Base-by-base conservation (phyloP, 2,797 vertebrate genomes). In the Ctenopoma multispine region DNA sequence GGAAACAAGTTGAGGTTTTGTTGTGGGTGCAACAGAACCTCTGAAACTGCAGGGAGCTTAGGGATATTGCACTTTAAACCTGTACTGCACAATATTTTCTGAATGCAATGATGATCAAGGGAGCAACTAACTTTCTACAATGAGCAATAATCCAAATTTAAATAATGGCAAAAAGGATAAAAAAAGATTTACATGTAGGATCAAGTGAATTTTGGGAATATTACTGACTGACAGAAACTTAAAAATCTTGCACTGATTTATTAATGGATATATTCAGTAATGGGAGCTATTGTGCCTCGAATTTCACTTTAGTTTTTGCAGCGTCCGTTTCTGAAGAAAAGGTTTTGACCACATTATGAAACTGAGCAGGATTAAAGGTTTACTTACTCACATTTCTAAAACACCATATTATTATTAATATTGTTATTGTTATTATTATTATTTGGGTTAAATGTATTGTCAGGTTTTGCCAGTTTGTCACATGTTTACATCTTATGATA, bases 231-330 rank as follows among this genome's bases (percentile, higher is more conserved):
- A 36, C 21, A 27, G 21, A 60, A 57, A 47, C 8, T 20, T 17
- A 5, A 46, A 68, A 54, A 57, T 31, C 8, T 24, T 17, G 7
- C 50, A 68, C 44, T 49, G 5, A 41, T 4, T 41, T 58, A 14
- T 38, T 4, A 20, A 43, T 41, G 41, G 34, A 64, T 38, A 4
- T 15, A 15, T 7, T 63, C 14, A 31, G 13, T 18, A 9, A 23
- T 24, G 7, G 6, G 17, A 68, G 38, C 65, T 61, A 36, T 24
- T 59, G 85, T 81, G 84, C 77, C 86, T 88, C 86, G 31, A 72
- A 53, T 50, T 48, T 29, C 63, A 75, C 51, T 81, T 51, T 50
- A 71, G 24, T 60, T 36, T 63, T 23, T 46, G 20, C 20, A 20
- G 24, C 7, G 20, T 50, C 23, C 9, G 10, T 34, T 17, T 60